Evolutionary conservation across 2,888 invertebrate species (phyloP), one percentile per base, ranked within the genome.

Genomic region (Apotomis turbidana): DNA sequence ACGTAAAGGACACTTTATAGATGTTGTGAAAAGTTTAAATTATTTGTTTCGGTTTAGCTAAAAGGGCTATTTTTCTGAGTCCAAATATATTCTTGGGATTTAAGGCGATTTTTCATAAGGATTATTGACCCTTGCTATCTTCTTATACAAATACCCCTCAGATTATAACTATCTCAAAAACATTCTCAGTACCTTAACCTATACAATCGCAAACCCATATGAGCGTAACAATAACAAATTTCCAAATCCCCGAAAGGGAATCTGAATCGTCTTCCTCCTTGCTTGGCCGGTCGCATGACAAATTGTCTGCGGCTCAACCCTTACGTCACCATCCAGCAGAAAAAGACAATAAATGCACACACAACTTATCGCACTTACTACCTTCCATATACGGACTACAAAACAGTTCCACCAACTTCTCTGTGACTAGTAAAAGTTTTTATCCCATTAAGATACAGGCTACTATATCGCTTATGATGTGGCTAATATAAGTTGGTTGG

Each of bases 211-310:
- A 71, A 77, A 84, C 78, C 77, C 84, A 81, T 74, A 74, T 67
- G 76, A 79, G 83, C 86, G 87, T 85, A 87, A 87, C 89, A 89
- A 88, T 89, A 88, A 87, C 85, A 86, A 87, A 87, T 83, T 87
- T 82, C 62, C 82, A 84, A 85, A 86, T 85, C 82, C 82, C 83
- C 81, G 82, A 85, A 87, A 87, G 87, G 87, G 84, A 85, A 80
- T 76, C 74, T 75, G 85, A 85, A 88, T 87, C 83, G 81, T 83
- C 81, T 83, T 75, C 76, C 71, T 60, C 72, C 79, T 77, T 86
- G 89, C 86, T 80, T 88, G 90, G 89, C 83, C 84, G 87, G 86
- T 75, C 84, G 75, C 80, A 87, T 91, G 91, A 93, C 92, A 93
- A 93, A 93, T 93, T 90, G 89, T 89, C 89, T 91, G 92, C 90